Evolutionary conservation across 2,797 vertebrate species (phyloP).

Genomic region (Cephalopachus bancanus): DNA sequence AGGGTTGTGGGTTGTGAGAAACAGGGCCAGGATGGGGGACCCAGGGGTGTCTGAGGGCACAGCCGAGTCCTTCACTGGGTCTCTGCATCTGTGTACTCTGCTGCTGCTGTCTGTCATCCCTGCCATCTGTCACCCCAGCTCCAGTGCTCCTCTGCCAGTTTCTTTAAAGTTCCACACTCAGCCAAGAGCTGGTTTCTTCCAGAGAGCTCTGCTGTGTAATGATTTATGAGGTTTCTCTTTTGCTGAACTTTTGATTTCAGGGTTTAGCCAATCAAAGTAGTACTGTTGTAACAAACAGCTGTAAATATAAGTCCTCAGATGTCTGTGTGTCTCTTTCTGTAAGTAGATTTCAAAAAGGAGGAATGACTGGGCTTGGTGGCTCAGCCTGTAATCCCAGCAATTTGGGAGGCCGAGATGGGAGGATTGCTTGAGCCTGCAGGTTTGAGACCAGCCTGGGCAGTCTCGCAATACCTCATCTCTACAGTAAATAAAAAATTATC

Average conservation of each 20-base stretch:
- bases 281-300: neutral
- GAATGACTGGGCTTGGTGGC: too few relatives aligned
- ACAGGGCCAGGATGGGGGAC: neutral
- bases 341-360: neutral
- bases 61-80: rapidly evolving
- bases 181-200: neutral
- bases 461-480: too few relatives aligned
- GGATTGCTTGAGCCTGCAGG: too few relatives aligned
- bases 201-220: neutral
- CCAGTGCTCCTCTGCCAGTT: neutral
- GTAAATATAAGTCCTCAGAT: neutral
- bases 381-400: too few relatives aligned
- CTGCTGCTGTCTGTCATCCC: neutral
- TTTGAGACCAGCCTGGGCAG: too few relatives aligned
- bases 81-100: too few relatives aligned
- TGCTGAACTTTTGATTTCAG: neutral
- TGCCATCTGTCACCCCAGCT: neutral
- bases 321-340: neutral
- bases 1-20: neutral
- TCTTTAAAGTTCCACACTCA: too few relatives aligned
- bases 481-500: too few relatives aligned
- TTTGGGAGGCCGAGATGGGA: too few relatives aligned
- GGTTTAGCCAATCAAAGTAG: neutral
- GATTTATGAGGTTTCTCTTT: neutral
- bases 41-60: too few relatives aligned